Evolutionary conservation across 1,140 invertebrate genomes (phyloP), one percentile per base, ranked within the genome.

Genomic region (Monochamus saltuarius): DNA sequence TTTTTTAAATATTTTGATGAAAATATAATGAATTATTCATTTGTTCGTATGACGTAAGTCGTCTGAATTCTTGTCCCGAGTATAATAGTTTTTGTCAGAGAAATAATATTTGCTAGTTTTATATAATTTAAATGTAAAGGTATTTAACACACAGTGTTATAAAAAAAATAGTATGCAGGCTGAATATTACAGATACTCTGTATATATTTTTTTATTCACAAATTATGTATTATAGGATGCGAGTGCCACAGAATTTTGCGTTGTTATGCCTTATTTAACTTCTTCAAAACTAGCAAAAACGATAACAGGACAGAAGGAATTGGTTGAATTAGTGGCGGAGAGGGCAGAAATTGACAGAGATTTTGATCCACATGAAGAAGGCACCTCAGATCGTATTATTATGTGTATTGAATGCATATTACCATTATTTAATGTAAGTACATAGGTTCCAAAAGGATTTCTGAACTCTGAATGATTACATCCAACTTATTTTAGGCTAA

Each of bases 341-440:
- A 86, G 95, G 71, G 89, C 92, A 13, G 91, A 92, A 67, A 71
- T 92, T 1, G 83, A 88, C 42, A 84, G 88, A 62, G 69, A 78
- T 53, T 91, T 94, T 71, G 89, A 94, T 71, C 87, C 85, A 49
- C 82, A 86, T 50, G 90, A 92, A 68, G 78, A 87, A 52, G 91
- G 95, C 67, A 82, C 84, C 73, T 80, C 87, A 57, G 88, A 92
- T 67, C 85, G 90, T 75, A 80, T 97, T 11, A 84, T 94, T 49
- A 87, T 92, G 70, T 95, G 92, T 79, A 83, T 91, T 34, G 89
- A 89, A 75, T 87, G 91, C 75, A 89, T 91, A 63, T 77, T 92
- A 59, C 91, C 91, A 59, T 89, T 90, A 68, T 95, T 95, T 78
- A 93, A 89, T 62, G 94, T 95, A 85, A 86, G 86, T 85, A 10